Base-by-base conservation (phyloP, 2,113 vertebrate genomes). In the Cervus canadensis region DNA sequence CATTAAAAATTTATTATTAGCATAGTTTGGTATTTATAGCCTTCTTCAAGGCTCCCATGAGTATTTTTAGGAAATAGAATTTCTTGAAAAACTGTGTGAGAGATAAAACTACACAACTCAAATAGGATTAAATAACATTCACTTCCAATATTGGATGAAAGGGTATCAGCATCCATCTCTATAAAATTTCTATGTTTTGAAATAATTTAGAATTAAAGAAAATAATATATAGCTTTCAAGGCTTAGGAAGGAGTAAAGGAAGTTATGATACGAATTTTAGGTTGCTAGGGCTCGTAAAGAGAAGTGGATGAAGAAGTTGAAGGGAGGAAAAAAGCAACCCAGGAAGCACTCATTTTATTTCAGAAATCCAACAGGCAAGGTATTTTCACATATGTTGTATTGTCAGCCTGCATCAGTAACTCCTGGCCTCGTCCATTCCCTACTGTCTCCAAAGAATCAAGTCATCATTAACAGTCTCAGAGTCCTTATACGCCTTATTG, bases 361-460 rank as follows among this genome's bases (percentile, higher is more conserved):
- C 57, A 25, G 56, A 90, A 6, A 82, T 12, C 11, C 4, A 45
- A 25, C 28, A 54, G 56, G 5, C 14, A 83, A 93, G 28, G 13
- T 1, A 85, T 78, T 94, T 82, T 89, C 57, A 59, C 25, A 23
- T 9, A 28, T 19, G 5, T 26, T 71, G 30, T 56, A 13, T n/a
- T 33, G 43, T 45, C 67, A 52, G 2, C 81, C 36, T 90, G 86
- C 17, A 12, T 48, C 59, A 64, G 11, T 43, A 96, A 52, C 10
- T 64, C 99, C 99, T 99, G 99, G n/a, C 98, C 99, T 97, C 99
- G 99, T 52, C 98, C 99, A 40, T 91, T 78, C 25, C 96, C 2
- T 95, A 98, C 33, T 97, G 95, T 94, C 97, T 96, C 96, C 98
- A 99, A 25, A 99, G 67, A 36, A 98, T 52, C 83, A 98, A 23